Percentiles rank a stretch among this genome's conserved stretches.
Evolutionary conservation across 2,888 invertebrate species (phyloP).

Genomic region (Brachynemurus nebulosus): DNA sequence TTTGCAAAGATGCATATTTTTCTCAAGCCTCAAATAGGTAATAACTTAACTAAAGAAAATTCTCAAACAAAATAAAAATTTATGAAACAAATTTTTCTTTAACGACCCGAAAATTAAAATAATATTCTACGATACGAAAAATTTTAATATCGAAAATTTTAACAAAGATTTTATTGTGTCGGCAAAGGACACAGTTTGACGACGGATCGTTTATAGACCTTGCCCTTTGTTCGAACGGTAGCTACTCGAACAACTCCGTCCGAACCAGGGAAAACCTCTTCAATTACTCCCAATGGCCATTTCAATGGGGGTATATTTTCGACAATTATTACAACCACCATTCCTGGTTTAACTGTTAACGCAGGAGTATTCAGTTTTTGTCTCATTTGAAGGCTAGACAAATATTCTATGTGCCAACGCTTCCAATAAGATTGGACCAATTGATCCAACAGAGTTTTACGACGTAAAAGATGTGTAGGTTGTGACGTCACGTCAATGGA

Average conservation of each 20-base stretch:
- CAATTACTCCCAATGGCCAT: constrained; percentile 1
- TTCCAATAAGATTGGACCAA: constrained; percentile 8
- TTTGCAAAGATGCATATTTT: too few species aligned
- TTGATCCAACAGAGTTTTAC: not conserved
- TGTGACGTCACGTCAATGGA: not conserved
- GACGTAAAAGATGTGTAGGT: not conserved
- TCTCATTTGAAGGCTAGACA: not conserved
- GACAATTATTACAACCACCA: not conserved
- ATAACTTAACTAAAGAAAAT: too few species aligned
- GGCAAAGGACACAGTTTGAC: not conserved
- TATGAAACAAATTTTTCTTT: too few species aligned
- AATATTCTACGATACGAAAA: too few species aligned
- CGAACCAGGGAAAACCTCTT: constrained; percentile 9
- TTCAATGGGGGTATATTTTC: constrained; percentile 4
- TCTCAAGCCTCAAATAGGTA: too few species aligned
- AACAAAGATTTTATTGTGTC: too few species aligned
- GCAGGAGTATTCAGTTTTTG: not conserved
- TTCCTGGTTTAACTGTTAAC: not conserved
- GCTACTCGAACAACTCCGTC: constrained; percentile 12
- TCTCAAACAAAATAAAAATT: too few species aligned
- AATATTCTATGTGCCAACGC: constrained; percentile 7
- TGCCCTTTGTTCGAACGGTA: constrained; percentile 6
- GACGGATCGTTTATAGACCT: constrained; percentile 12
- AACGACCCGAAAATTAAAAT: too few species aligned
- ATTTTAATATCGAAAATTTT: too few species aligned